These are phyloP conservation scores for Brachyhypopomus occidentalis DNA, from an alignment of 2,113 vertebrate species.

Conservation along the genomic window DNA sequence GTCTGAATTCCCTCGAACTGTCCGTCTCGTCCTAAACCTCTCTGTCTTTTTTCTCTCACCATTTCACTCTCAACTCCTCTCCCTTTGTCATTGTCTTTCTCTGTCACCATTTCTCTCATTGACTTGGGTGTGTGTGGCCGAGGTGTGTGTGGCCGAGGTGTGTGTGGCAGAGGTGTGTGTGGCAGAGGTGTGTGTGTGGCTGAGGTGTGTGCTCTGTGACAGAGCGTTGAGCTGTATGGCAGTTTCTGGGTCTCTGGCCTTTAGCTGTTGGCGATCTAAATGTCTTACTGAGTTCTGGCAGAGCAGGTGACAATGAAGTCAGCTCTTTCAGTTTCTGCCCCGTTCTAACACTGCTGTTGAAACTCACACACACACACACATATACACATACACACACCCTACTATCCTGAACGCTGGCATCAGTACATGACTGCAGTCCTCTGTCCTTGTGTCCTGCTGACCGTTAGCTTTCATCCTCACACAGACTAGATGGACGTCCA, in stretches of 20 bases:
- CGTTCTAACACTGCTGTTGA: constrained; percentile 10
- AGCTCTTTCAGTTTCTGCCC: constrained; percentile 18
- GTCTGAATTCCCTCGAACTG: neutral
- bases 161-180: neutral
- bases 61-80: neutral
- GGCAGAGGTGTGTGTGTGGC: neutral
- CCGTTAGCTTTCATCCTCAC: neutral
- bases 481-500: constrained; percentile 31
- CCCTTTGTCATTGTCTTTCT: neutral
- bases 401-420: constrained; percentile 20
- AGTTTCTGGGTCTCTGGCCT: constrained; percentile 40
- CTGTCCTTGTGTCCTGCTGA: constrained; percentile 5
- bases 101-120: neutral
- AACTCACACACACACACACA: constrained; percentile 5
- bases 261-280: constrained; percentile 14
- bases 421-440: neutral
- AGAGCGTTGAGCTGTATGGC: constrained; percentile 22
- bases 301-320: constrained; percentile 38
- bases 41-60: neutral
- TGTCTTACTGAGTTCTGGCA: constrained; percentile 41
- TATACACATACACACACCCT: constrained; percentile 1
- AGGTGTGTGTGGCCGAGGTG: neutral
- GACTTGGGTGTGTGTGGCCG: neutral
- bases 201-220: constrained; percentile 24
- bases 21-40: neutral